These are phyloP conservation scores for Holothuria scabra DNA, from an alignment of 53 echinoderm and acorn worm genomes.

Conservation along the genomic window DNA sequence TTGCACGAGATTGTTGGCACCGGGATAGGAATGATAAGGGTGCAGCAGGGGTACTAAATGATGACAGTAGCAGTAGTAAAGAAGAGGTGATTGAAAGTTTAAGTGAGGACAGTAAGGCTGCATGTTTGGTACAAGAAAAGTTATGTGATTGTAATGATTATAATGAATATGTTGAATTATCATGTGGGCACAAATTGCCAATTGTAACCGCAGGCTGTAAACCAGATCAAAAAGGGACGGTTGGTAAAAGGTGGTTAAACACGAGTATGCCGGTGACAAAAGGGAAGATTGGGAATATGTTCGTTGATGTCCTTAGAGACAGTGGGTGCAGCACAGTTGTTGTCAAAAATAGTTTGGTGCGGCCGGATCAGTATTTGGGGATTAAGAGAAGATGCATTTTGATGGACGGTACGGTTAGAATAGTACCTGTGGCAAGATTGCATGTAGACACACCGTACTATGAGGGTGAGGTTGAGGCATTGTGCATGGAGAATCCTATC, in stretches of 20 bases:
- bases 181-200: constrained; percentile 42
- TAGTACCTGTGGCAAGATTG: too few relatives aligned
- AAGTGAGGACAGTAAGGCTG: neutral
- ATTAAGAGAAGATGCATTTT: too few relatives aligned
- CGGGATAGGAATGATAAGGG: neutral
- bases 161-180: constrained; percentile 2
- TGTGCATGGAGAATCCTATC: too few relatives aligned
- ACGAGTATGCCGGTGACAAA: too few relatives aligned
- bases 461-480: too few relatives aligned
- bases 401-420: too few relatives aligned
- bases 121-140: neutral
- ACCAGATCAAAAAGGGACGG: neutral
- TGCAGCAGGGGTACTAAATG: constrained; percentile 1
- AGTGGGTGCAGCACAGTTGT: too few relatives aligned
- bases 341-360: too few relatives aligned
- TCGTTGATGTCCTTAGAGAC: too few relatives aligned
- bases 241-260: neutral
- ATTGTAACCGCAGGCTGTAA: constrained; percentile 40
- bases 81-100: neutral
- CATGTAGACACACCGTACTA: too few relatives aligned
- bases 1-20: constrained; percentile 46
- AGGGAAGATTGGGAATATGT: too few relatives aligned
- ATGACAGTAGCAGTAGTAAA: neutral
- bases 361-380: too few relatives aligned
- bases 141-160: constrained; percentile 12